Evolutionary conservation across 1,140 invertebrate species (phyloP).

Genomic region (Ips nitidus): DNA sequence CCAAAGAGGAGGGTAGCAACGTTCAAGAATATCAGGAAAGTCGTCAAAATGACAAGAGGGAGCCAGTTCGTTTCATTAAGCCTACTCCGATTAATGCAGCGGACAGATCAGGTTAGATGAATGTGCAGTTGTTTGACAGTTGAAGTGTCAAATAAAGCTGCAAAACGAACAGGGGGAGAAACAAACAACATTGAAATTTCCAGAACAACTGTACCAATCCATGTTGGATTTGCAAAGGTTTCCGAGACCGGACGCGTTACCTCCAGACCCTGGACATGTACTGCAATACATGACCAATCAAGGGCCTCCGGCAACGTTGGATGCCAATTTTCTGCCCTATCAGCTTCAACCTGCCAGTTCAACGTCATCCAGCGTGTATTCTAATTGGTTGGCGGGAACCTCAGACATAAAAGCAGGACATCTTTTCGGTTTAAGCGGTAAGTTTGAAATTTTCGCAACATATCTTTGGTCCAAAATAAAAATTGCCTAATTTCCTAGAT

Average conservation of each 20-base stretch:
- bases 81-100: conserved; percentile 42
- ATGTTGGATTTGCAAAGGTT: conserved; percentile 40
- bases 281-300: conserved; percentile 32
- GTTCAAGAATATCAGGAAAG: not conserved
- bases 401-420: conserved; percentile 45
- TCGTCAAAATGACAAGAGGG: conserved; percentile 4
- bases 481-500: not conserved
- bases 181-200: too few relatives aligned
- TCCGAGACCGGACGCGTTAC: conserved; percentile 36
- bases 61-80: conserved; percentile 38
- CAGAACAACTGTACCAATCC: conserved; percentile 31
- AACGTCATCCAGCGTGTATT: conserved; percentile 42
- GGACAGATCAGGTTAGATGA: conserved; percentile 15
- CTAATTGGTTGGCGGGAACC: conserved; percentile 41
- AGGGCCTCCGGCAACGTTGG: conserved; percentile 18
- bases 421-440: conserved; percentile 48
- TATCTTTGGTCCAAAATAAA: not conserved
- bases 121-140: too few relatives aligned
- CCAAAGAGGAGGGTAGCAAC: conserved; percentile 16
- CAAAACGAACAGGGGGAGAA: too few relatives aligned
- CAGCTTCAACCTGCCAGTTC: conserved; percentile 35
- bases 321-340: conserved; percentile 39
- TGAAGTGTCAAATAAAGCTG: too few relatives aligned
- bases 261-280: conserved; percentile 33
- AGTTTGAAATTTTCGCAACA: not conserved